Base-by-base conservation (phyloP, 2,797 vertebrate genomes). In the Lagocephalus sceleratus region DNA sequence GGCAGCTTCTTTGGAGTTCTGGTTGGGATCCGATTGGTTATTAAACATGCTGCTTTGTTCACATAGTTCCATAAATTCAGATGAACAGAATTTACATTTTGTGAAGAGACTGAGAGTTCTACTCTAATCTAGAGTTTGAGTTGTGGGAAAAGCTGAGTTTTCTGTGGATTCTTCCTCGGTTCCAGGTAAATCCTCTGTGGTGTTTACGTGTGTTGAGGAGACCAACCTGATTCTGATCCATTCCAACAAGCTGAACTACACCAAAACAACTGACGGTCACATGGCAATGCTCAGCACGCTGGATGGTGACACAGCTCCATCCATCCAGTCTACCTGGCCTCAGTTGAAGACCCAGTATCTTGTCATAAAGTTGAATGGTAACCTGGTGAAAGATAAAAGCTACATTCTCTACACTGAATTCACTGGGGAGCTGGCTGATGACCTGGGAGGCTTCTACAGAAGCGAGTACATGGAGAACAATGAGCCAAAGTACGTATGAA, bases 401-500 rank as follows among this genome's bases (percentile, higher is more conserved):
- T 99, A 99, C 23, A 71, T 16, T 1, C 89, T 99, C 42, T 2
- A 23, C 39, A 93, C 78, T 0, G 0, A 0, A 1, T 98, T 97
- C 54, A 56, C 41, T 0, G 97, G 95, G 29, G 94, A 95, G 60
- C 89, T 98, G 74, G 91, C 94, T 0, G 92, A 96, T 0, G 94
- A 98, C 73, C 90, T 99, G 71, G 91, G 91, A 0, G 97, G 97
- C 50, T 97, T 99, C 88, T 99, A 99, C 58, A 90, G 95, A 75
- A 98, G 97, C 0, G 94, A 93, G 70, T 99, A 97, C 42, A 0
- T 0, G 0, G 94, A 96, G 0, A 15, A 59, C 0, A 6, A 1
- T 0, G 0, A 5, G 0, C 40, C 0, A 17, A 96, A 83, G 95
- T 98, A 83, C 57, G 93, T 75, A 10, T 2, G n/a, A 26, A 32